Evolutionary conservation across 2,888 invertebrate species (phyloP).

Genomic region (Sepiola atlantica): DNA sequence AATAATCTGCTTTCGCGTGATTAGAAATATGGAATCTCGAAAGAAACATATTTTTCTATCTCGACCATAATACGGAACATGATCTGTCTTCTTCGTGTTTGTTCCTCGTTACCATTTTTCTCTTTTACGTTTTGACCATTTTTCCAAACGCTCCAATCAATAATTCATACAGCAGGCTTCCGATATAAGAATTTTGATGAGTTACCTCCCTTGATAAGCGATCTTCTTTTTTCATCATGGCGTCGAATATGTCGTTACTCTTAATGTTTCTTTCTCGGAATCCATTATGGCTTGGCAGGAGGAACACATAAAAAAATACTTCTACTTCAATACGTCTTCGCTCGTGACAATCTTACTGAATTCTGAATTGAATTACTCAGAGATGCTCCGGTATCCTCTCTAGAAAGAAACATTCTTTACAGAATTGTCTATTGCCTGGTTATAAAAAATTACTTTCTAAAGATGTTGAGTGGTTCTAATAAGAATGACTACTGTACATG

Average conservation of each 20-base stretch:
- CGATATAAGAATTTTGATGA: background rate
- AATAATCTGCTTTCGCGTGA: slow-evolving; percentile 1
- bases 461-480: background rate
- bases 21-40: background rate
- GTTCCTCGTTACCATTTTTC: background rate
- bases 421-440: slow-evolving; percentile 15
- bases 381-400: background rate
- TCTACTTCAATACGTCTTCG: background rate
- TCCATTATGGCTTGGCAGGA: background rate
- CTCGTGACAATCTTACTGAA: background rate
- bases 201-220: background rate
- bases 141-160: background rate
- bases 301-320: background rate
- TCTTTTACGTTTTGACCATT: background rate
- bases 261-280: background rate
- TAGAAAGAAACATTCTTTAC: too few species aligned
- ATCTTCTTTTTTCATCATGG: background rate
- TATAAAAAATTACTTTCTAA: background rate
- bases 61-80: background rate
- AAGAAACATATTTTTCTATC: background rate
- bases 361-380: background rate
- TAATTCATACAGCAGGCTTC: background rate
- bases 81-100: background rate
- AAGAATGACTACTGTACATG: too few species aligned
- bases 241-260: background rate